Base-by-base conservation (phyloP, 2,113 vertebrate genomes). In the Vidua macroura region DNA sequence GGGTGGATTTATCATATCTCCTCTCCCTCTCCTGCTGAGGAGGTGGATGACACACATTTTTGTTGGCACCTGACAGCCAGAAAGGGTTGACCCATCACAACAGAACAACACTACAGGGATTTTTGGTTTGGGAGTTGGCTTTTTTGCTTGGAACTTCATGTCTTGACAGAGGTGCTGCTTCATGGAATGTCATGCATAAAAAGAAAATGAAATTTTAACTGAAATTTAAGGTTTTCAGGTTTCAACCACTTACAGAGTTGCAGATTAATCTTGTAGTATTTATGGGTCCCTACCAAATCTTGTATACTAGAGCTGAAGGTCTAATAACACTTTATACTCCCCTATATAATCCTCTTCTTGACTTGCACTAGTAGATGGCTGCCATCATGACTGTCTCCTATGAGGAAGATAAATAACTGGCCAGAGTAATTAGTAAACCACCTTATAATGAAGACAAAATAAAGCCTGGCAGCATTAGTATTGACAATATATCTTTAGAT, bases 121-220 rank as follows among this genome's bases (percentile, higher is more conserved):
- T 55, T 73, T 46, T 35, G 3, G 4, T 13, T 66, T 37, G 3
- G 27, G 11, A 8, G 1, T 8, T 22, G 24, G 0, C 1, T 37
- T 52, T 56, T 51, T 51, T 22, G 4, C 25, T 44, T 53, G 31
- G 25, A 91, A 86, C 11, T 35, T 70, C 35, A 15, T 43, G 15
- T 58, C 5, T 27, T 70, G 6, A 4, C 70, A 70, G 20, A 31
- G 9, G 4, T 37, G 8, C 13, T 49, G 6, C 6, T 79, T 79
- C 48, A 63, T 33, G 13, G 20, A 86, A 59, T 39, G 8, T 41
- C 33, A 49, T 44, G 3, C 31, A 19, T 41, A 23, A 72, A 70
- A 85, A 59, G 11, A 84, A 60, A 62, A 3, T 0, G 1, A 63
- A 46, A 8, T 41, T 80, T 76, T 72, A 72, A 37, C 4, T 35